phyloP scores from a whole-genome alignment of 2,797 vertebrate genomes.

The Malurus splendens region DNA sequence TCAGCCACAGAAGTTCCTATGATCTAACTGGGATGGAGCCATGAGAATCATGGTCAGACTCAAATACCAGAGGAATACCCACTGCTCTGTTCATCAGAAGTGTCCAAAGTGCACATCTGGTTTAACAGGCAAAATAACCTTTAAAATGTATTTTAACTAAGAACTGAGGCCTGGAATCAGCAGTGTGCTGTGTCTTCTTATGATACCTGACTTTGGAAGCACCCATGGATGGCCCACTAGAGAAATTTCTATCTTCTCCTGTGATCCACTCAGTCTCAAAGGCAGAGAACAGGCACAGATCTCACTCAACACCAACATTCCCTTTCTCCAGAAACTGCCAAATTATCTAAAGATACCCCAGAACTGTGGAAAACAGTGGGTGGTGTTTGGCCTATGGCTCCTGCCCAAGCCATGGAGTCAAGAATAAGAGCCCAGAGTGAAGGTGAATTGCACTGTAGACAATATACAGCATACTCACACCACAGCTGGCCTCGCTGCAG shows the following conservation, averaged over 20 bases:
- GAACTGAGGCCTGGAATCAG: background rate
- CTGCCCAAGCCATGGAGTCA: background rate
- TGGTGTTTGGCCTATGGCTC: background rate
- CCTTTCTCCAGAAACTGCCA: background rate
- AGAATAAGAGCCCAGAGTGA: background rate
- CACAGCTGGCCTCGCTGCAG: fast-evolving
- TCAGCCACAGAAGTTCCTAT: background rate
- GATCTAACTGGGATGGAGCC: fast-evolving
- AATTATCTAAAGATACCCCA: background rate
- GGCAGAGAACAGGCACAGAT: background rate
- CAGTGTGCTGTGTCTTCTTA: background rate
- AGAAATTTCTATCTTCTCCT: background rate
- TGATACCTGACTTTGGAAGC: background rate
- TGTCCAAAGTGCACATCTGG: background rate
- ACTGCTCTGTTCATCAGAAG: background rate
- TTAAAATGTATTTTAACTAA: background rate
- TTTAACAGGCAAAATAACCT: background rate
- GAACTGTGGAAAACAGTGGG: background rate
- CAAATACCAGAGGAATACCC: background rate
- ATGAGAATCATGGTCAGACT: background rate
- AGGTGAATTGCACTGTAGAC: background rate
- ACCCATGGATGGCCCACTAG: background rate
- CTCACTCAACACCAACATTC: background rate
- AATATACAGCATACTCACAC: fast-evolving
- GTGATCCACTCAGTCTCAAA: background rate